Evolutionary conservation across 2,113 vertebrate genomes (phyloP).

Genomic region (Mormoops blainvillei): DNA sequence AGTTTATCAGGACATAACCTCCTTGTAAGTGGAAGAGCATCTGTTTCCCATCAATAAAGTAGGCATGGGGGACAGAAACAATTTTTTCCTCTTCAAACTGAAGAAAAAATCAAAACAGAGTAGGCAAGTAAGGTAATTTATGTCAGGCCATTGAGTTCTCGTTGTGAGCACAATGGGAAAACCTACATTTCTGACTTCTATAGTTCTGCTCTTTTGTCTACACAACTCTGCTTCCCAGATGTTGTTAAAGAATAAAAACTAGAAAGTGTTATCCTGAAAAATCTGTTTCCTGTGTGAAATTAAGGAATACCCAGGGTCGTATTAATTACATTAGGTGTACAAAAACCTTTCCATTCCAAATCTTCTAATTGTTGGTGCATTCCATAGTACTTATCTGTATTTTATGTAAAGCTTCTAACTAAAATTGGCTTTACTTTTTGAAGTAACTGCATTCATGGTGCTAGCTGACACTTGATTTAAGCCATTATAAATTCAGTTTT

Average conservation of each 20-base stretch:
- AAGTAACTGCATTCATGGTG: not conserved
- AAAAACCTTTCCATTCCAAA: not conserved
- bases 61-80: not conserved
- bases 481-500: not conserved
- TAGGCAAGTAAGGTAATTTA: not conserved
- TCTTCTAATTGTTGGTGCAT: not conserved
- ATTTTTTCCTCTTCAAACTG: not conserved
- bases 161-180: not conserved
- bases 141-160: not conserved
- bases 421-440: not conserved
- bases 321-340: not conserved
- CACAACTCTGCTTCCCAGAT: not conserved
- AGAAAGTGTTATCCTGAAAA: not conserved
- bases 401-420: constrained; percentile 1
- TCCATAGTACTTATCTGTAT: not conserved
- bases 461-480: not conserved
- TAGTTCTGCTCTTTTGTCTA: not conserved
- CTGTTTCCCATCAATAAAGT: not conserved
- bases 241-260: not conserved
- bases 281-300: not conserved
- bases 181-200: not conserved
- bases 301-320: not conserved
- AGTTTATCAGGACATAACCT: not conserved
- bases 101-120: not conserved
- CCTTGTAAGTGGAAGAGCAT: not conserved